Evolutionary conservation across 2,888 invertebrate species (phyloP).

Genomic region (Dichetophora obliterata): DNA sequence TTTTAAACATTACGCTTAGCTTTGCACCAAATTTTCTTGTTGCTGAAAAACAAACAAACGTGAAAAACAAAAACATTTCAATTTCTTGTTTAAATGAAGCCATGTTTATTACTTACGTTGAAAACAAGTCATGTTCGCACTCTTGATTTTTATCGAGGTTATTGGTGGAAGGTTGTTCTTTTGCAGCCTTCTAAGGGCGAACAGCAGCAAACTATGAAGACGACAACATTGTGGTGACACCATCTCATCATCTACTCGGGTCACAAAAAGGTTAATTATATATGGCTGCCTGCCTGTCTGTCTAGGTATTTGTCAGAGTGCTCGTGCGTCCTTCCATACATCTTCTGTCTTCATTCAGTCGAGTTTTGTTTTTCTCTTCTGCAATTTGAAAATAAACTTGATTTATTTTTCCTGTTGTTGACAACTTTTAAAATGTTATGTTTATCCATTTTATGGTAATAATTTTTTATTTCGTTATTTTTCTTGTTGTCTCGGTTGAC

Average conservation of each 20-base stretch:
- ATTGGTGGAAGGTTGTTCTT: neutral
- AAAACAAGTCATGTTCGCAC: too few relatives aligned
- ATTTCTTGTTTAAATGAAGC: too few relatives aligned
- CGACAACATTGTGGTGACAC: neutral
- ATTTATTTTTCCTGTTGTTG: neutral
- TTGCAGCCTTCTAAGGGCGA: neutral
- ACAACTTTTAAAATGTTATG: neutral
- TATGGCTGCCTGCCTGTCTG: conserved; percentile 44
- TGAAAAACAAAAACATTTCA: too few relatives aligned
- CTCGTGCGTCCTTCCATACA: conserved; percentile 37
- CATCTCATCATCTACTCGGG: neutral
- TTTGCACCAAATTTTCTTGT: too few relatives aligned
- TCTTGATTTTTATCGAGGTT: too few relatives aligned
- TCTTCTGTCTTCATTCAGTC: conserved; percentile 1
- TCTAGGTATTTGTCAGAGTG: conserved; percentile 37
- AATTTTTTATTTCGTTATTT: neutral
- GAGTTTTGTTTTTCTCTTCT: neutral
- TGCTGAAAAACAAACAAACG: too few relatives aligned
- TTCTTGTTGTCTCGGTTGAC: neutral
- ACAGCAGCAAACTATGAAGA: neutral
- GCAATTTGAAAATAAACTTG: neutral
- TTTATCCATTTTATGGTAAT: too few relatives aligned
- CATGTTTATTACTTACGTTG: too few relatives aligned
- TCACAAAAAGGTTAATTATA: conserved; percentile 41
- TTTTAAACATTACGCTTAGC: too few relatives aligned